A percentile compares a stretch with the other conserved stretches of the same genome.
Evolutionary conservation across 1,140 invertebrate species (phyloP).

Genomic region (Tenebrio molitor): DNA sequence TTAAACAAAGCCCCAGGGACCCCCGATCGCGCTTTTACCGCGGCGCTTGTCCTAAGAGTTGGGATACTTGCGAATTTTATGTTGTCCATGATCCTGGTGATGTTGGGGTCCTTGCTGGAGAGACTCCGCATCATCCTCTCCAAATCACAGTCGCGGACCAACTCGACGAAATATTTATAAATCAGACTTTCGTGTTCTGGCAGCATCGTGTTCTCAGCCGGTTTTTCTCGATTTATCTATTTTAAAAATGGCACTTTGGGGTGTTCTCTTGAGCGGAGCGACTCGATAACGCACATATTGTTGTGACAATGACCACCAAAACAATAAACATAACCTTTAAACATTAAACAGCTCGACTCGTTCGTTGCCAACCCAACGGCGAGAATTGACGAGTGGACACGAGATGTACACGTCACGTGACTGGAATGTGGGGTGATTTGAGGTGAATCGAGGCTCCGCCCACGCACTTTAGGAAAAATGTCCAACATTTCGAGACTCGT

Average conservation of each 20-base stretch:
- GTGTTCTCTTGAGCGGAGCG: not conserved
- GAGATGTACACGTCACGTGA: too few species aligned
- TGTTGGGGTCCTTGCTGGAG: slow-evolving; percentile 1
- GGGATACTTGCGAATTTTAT: slow-evolving; percentile 28
- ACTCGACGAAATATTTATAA: slow-evolving; percentile 21
- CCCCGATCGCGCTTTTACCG: too few species aligned
- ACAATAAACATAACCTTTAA: slow-evolving; percentile 55
- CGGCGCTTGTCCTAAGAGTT: too few species aligned
- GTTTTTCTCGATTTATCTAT: slow-evolving; percentile 18
- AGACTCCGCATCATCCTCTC: slow-evolving; percentile 6
- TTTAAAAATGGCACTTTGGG: not conserved
- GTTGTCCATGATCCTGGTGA: slow-evolving; percentile 3
- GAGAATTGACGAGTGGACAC: too few species aligned
- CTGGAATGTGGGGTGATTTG: too few species aligned
- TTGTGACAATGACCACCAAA: slow-evolving; percentile 24
- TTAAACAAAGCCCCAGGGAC: too few species aligned
- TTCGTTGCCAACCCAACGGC: slow-evolving; percentile 52
- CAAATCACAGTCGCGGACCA: slow-evolving; percentile 27
- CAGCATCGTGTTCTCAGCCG: slow-evolving; percentile 6
- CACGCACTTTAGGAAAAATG: too few species aligned
- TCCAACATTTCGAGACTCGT: too few species aligned
- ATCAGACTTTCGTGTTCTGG: slow-evolving; percentile 39
- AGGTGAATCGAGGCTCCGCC: too few species aligned
- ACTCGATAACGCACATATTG: slow-evolving; percentile 4
- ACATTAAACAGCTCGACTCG: slow-evolving; percentile 60